Evolutionary conservation across 2,113 vertebrate species (phyloP).

Genomic region (Sarotherodon lohbergeri): DNA sequence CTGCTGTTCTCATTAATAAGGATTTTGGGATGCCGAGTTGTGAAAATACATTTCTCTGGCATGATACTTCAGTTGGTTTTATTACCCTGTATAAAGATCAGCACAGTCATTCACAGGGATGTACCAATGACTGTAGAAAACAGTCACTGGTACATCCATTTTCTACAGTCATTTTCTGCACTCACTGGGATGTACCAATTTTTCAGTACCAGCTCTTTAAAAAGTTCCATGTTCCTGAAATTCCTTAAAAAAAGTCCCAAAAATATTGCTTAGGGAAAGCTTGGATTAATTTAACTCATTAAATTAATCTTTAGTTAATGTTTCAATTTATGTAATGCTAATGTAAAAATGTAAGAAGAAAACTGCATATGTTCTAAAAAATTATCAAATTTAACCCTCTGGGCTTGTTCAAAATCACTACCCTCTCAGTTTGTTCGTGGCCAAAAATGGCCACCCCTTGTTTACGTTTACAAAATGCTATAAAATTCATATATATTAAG

Average conservation of each 20-base stretch:
- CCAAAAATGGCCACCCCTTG: no score
- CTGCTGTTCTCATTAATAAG: background rate
- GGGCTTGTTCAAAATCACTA: fast-evolving
- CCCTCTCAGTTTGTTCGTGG: background rate
- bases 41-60: background rate
- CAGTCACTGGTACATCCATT: no score
- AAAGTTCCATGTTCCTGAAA: background rate
- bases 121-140: no score
- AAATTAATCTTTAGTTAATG: background rate
- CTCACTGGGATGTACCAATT: no score
- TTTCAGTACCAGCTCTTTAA: background rate
- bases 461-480: no score
- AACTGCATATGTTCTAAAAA: background rate
- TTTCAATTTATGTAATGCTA: background rate
- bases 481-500: no score
- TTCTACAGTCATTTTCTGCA: no score
- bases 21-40: background rate
- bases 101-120: no score
- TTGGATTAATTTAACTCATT: background rate
- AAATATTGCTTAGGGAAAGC: background rate
- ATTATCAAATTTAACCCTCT: background rate
- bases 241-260: background rate
- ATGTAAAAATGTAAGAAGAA: background rate
- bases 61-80: background rate
- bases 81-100: no score